Evolutionary conservation across 2,888 invertebrate genomes (phyloP), one percentile per base, ranked within the genome.

Genomic region (Platycnemis pennipes): DNA sequence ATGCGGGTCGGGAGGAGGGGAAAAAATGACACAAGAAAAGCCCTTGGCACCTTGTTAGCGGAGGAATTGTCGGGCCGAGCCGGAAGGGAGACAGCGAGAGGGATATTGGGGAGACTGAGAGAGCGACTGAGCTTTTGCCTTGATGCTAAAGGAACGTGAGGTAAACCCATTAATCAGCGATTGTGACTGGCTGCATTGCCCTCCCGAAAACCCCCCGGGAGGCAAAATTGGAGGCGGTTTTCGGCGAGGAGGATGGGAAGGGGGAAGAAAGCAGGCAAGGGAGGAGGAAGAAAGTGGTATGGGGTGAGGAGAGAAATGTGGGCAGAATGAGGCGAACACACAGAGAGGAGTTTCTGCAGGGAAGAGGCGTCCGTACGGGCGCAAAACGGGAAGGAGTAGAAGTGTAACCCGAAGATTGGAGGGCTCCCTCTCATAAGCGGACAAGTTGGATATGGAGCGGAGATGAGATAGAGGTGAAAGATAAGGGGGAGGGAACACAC

Each of bases 111-210:
- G 56, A 89, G 89, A 89, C 89, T 44, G 69, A 56, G 89, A 42
- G 56, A 91, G 91, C 91, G 69, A 91, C 91, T 91, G 91, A 45
- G 91, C 77, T 91, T 91, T 91, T 63, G 63, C 91, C 91, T 91
- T 91, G 63, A 91, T 91, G 91, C 91, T 91, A 69, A 91, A 56
- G 91, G 63, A 63, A 91, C 91, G 91, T 44, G 91, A 91, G 91
- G 91, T 91, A 91, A 91, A 69, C 91, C 91, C 91, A 91, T 91
- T 91, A 91, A 91, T 91, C 91, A 91, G 69, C 91, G 91, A 63
- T 91, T 91, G 91, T 91, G 91, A 91, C 91, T 69, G 91, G 91
- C 91, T 91, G 63, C 56, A 77, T 77, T 77, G 77, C 77, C 77
- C 26, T 77, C n/a, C 19, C 63, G 16, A n/a, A 31, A 77, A 77